Percentiles rank a stretch among this genome's conserved stretches.
phyloP scores from a whole-genome alignment of 2,888 invertebrate genomes.

The Tenthredo scrophulariae region DNA sequence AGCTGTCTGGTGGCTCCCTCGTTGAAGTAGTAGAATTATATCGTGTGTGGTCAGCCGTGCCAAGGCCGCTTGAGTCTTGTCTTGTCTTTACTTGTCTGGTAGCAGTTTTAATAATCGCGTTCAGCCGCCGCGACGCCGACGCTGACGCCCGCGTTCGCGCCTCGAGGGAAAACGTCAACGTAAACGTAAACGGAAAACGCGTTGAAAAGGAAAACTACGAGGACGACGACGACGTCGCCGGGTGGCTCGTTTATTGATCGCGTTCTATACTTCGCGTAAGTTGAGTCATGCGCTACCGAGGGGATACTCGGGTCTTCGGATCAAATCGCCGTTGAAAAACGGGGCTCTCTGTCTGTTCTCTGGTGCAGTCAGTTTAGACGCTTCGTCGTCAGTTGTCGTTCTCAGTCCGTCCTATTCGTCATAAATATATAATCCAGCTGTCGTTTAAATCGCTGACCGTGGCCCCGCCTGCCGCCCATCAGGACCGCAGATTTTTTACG shows the following conservation, averaged over 20 bases:
- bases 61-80: slow-evolving; percentile 18
- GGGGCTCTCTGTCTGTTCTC: neutral
- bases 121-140: slow-evolving; percentile 19
- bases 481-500: neutral
- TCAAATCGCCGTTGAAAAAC: neutral
- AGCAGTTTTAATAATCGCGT: slow-evolving; percentile 33
- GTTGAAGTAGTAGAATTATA: slow-evolving; percentile 14
- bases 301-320: slow-evolving; percentile 48
- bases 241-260: slow-evolving; percentile 29
- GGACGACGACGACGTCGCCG: neutral
- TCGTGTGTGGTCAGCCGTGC: slow-evolving; percentile 46
- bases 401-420: neutral
- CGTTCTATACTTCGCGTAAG: neutral
- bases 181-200: neutral
- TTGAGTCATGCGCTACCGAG: slow-evolving; percentile 51
- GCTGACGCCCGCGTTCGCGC: neutral
- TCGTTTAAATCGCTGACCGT: slow-evolving; percentile 3
- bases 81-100: neutral
- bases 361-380: neutral
- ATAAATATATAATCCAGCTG: neutral
- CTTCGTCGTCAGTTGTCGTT: neutral
- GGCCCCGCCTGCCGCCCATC: neutral
- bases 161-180: neutral
- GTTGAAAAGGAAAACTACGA: neutral
- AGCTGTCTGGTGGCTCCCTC: slow-evolving; percentile 46